Percentiles rank a stretch among this genome's conserved stretches.
phyloP scores from a whole-genome alignment of 2,113 vertebrate genomes.

The Gadus chalcogrammus region DNA sequence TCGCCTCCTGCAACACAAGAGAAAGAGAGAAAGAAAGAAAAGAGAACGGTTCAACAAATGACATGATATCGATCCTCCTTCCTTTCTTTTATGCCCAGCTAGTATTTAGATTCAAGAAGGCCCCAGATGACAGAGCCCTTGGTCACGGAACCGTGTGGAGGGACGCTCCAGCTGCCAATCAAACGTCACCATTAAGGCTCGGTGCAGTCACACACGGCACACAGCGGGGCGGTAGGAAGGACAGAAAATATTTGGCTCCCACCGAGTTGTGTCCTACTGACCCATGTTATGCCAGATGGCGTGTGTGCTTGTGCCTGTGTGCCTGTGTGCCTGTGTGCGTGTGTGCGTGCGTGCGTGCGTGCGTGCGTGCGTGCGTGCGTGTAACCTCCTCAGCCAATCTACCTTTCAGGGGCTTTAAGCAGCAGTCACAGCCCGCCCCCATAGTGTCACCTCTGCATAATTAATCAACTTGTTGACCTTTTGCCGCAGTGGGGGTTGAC shows the following conservation, averaged over 20 bases:
- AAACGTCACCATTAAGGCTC: constrained; percentile 45
- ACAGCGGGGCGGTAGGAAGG: neutral
- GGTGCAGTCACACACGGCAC: constrained; percentile 26
- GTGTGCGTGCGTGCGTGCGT: constrained; percentile 1
- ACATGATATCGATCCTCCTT: too few species aligned
- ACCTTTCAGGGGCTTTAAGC: constrained; percentile 12
- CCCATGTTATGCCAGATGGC: neutral
- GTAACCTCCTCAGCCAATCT: constrained; percentile 4
- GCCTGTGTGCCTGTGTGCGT: too few species aligned
- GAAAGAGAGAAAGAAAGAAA: neutral
- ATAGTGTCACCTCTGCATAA: constrained; percentile 73
- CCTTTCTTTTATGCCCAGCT: too few species aligned
- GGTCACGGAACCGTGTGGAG: neutral
- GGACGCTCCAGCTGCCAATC: constrained; percentile 40
- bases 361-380: too few species aligned
- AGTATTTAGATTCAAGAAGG: too few species aligned
- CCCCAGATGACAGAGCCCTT: too few species aligned
- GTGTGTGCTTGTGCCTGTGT: neutral
- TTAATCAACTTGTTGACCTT: constrained; percentile 77
- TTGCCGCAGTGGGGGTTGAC: constrained; percentile 56
- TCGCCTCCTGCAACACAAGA: constrained; percentile 79
- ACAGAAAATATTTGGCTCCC: constrained; percentile 10
- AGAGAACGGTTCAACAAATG: too few species aligned
- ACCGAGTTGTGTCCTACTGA: neutral
- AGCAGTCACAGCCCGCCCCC: constrained; percentile 31